Evolutionary conservation across 2,113 vertebrate genomes (phyloP).

Genomic region (Caretta caretta): DNA sequence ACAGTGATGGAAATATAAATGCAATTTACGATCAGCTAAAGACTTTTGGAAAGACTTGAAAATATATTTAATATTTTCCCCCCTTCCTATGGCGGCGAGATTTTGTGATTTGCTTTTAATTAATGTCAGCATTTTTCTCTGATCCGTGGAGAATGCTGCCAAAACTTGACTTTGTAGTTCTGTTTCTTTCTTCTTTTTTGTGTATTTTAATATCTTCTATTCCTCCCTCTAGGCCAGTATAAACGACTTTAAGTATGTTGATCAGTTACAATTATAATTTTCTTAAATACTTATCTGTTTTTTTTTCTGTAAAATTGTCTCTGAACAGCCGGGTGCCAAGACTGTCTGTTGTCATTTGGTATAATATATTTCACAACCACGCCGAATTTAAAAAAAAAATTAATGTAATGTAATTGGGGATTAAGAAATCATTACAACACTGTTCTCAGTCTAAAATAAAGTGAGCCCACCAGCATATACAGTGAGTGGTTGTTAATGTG

Average conservation of each 20-base stretch:
- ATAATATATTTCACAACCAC: conserved; percentile 53
- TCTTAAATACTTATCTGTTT: conserved; percentile 52
- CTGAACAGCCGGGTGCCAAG: conserved; percentile 49
- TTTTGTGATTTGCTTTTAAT: conserved; percentile 69
- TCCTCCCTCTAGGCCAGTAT: conserved; percentile 81
- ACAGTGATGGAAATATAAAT: conserved; percentile 48
- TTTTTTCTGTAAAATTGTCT: conserved; percentile 14
- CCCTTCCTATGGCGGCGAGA: conserved; percentile 58
- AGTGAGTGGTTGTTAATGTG: not conserved
- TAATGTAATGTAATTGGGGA: conserved; percentile 24
- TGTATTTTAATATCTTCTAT: conserved; percentile 73
- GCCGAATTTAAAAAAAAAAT: not conserved
- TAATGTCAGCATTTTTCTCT: conserved; percentile 57
- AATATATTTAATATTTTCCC: conserved; percentile 80
- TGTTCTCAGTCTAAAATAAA: conserved; percentile 29
- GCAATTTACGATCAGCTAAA: conserved; percentile 59
- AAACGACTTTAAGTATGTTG: conserved; percentile 73
- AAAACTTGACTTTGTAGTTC: conserved; percentile 61
- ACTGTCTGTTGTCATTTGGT: conserved; percentile 51
- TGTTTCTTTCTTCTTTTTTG: conserved; percentile 67
- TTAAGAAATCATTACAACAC: conserved; percentile 51
- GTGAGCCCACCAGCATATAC: not conserved
- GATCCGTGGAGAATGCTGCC: conserved; percentile 62
- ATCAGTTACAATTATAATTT: conserved; percentile 54
- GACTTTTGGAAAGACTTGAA: conserved; percentile 82